These are phyloP conservation scores for Sebastes elongatus DNA, from an alignment of 2,797 vertebrate genomes.

Conservation along the genomic window DNA sequence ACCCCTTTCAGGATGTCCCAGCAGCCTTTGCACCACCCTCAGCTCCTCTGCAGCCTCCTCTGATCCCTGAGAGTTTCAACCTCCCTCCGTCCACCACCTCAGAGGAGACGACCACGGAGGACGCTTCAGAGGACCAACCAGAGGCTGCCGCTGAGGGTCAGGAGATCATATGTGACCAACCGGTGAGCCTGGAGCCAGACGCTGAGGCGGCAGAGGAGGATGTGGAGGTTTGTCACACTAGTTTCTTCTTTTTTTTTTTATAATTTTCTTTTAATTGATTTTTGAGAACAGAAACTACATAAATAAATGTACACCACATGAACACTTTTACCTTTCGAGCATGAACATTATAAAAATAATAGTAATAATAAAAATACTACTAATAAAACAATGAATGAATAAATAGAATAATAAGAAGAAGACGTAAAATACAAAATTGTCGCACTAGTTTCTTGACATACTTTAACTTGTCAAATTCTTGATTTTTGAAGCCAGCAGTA, in stretches of 20 bases:
- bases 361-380: neutral
- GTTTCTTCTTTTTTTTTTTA: neutral
- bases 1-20: constrained; percentile 36
- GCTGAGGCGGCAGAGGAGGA: constrained; percentile 56
- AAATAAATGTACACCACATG: too few species aligned
- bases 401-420: accelerated
- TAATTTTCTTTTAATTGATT: too few species aligned
- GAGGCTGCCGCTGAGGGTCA: constrained; percentile 48
- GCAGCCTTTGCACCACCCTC: neutral
- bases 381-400: too few species aligned
- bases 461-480: too few species aligned
- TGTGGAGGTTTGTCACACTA: constrained; percentile 48
- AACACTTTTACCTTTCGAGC: too few species aligned
- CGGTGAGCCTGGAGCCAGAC: constrained; percentile 89
- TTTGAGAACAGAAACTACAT: too few species aligned
- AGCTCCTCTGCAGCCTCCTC: constrained; percentile 20
- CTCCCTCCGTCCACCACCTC: neutral
- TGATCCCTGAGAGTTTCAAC: constrained; percentile 16
- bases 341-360: neutral
- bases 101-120: constrained; percentile 7
- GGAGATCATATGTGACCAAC: constrained; percentile 84
- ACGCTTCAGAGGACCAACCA: constrained; percentile 12
- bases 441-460: neutral
- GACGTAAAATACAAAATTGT: too few species aligned
- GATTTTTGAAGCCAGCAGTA: neutral